Percentiles rank a stretch among this genome's conserved stretches.
phyloP scores from a whole-genome alignment of 2,797 vertebrate species.

The Gobio occitaniae region DNA sequence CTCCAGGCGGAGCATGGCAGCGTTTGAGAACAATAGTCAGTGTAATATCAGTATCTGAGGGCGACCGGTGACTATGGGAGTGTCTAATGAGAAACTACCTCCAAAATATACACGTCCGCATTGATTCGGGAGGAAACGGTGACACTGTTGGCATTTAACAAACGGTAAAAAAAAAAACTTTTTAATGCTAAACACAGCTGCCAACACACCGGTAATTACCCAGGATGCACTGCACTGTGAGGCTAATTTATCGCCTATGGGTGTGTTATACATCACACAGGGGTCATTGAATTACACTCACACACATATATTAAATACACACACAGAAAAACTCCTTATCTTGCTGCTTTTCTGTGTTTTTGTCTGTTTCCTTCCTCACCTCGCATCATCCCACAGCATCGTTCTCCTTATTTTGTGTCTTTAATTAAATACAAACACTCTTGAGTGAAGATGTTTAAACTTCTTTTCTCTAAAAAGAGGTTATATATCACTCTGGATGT shows the following conservation, averaged over 20 bases:
- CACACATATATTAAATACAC: slow-evolving; percentile 13
- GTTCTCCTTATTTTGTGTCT: not conserved
- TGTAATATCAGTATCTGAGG: not conserved
- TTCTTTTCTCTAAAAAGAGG: not conserved
- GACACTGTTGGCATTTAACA: slow-evolving; percentile 33
- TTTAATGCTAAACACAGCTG: slow-evolving; percentile 34
- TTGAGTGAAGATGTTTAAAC: not conserved
- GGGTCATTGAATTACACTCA: slow-evolving; percentile 15
- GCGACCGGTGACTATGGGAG: not conserved
- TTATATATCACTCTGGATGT: not conserved
- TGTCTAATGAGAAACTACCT: not conserved
- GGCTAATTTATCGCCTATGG: slow-evolving; percentile 36
- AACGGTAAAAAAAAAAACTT: not conserved
- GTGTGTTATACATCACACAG: slow-evolving; percentile 37
- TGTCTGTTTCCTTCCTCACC: not conserved
- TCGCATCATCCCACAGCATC: not conserved
- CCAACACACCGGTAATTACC: slow-evolving; percentile 51
- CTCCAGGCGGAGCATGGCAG: not conserved
- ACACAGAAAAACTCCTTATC: slow-evolving; percentile 1
- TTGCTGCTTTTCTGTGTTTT: not conserved
- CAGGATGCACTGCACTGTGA: slow-evolving; percentile 44
- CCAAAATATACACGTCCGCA: not conserved
- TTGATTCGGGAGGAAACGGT: not conserved
- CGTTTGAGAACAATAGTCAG: not conserved
- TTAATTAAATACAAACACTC: not conserved